Evolutionary conservation across 2,888 invertebrate genomes (phyloP), one percentile per base, ranked within the genome.

Genomic region (Microctonus hyperodae): DNA sequence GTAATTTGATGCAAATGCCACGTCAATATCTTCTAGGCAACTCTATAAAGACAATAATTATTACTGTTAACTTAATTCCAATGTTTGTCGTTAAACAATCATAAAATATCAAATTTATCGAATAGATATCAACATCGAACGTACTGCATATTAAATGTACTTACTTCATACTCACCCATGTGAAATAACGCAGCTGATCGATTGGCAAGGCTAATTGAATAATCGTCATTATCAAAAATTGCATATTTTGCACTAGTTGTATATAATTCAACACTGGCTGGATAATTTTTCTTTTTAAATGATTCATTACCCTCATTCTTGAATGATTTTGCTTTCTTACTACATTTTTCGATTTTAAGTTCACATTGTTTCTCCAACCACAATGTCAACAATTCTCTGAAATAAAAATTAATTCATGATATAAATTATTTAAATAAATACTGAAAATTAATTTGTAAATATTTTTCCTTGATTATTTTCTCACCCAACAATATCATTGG

Each of bases 141-240:
- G 4, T 7, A 28, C 3, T 7, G 28, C 28, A 5, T 28, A 5
- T 5, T 51, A 67, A 37, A 22, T 66, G 23, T 16, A 55, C 13
- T 76, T 81, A 90, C 91, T 85, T 89, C 78, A 81, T 86, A 91
- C 75, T 86, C 85, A 65, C 87, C 86, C 78, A 90, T 78, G 72
- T 88, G 86, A 75, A 89, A 86, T 53, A 90, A 85, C 9, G 89
- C 87, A 20, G 91, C 91, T 11, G 92, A 91, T 79, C 92, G 86
- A 75, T 92, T 92, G 0, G 90, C 91, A 62, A 90, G 82, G 0
- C 91, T 91, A 57, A 90, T 78, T 0, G 89, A 84, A 73, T 88
- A 88, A 81, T 89, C 88, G 11, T 86, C 83, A 53, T 87, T 87
- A 33, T 86, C 81, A 37, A 85, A 85, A 13, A 85, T 82, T 5